A percentile compares a stretch with the other conserved stretches of the same genome.
phyloP scores from a whole-genome alignment of 2,797 vertebrate species.

The Pempheris klunzingeri region DNA sequence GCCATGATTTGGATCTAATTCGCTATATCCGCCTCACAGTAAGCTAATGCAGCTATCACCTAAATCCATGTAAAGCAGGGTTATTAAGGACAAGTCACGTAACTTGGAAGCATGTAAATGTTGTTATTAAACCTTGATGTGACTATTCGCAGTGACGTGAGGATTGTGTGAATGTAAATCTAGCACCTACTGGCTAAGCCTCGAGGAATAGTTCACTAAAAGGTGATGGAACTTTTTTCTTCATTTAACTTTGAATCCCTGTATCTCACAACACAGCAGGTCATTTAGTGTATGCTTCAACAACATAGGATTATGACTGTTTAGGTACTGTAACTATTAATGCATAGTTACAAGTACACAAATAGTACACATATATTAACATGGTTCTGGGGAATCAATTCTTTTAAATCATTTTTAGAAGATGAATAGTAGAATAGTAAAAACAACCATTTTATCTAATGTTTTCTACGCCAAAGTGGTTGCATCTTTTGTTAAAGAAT shows the following conservation, averaged over 20 bases:
- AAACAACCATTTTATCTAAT: neutral
- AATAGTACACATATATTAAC: too few species aligned
- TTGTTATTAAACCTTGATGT: neutral
- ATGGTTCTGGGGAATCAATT: neutral
- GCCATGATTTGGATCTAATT: conserved; percentile 20
- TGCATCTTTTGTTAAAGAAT: neutral
- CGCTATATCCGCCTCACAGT: neutral
- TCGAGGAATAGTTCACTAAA: neutral
- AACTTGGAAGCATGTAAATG: neutral
- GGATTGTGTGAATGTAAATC: neutral
- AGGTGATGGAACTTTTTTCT: neutral
- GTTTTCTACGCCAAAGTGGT: neutral
- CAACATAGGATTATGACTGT: neutral
- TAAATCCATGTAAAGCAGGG: conserved; percentile 17
- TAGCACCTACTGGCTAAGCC: neutral
- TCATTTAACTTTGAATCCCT: neutral
- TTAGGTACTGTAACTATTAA: too few species aligned
- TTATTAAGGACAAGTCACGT: conserved; percentile 14
- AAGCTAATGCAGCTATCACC: neutral
- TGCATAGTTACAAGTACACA: too few species aligned
- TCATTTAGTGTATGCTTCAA: neutral
- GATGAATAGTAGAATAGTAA: too few species aligned
- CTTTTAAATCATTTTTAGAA: too few species aligned
- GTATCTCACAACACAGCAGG: neutral
- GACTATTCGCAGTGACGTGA: neutral